Percentiles rank a stretch among this genome's conserved stretches.
Conservation (phyloP, 2,888 invertebrate genomes). For the Ormyrus pomaceus region DNA sequence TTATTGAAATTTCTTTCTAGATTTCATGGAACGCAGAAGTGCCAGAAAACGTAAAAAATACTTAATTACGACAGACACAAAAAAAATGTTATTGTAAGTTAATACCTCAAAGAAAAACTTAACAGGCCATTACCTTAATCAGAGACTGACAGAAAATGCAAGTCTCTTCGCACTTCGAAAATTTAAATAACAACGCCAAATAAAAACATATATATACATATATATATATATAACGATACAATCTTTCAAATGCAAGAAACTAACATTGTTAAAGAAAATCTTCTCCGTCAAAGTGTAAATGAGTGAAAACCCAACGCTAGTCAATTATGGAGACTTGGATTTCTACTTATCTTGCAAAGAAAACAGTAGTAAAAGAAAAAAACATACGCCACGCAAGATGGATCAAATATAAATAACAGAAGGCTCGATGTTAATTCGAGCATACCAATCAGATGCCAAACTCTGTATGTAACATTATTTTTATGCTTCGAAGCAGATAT, state of each 20-base stretch:
- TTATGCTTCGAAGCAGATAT: conserved; percentile 60
- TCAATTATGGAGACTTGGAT: conserved; percentile 72
- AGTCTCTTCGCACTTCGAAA: conserved; percentile 19
- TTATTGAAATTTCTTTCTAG: conserved; percentile 79
- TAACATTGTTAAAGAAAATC: conserved; percentile 41
- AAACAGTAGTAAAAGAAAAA: conserved; percentile 27
- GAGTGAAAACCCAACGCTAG: conserved; percentile 68
- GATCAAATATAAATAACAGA: conserved; percentile 29
- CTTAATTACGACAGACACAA: conserved; percentile 5
- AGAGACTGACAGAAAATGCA: conserved; percentile 25
- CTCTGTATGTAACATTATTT: conserved; percentile 62
- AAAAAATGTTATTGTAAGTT: conserved; percentile 10
- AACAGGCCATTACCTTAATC: conserved; percentile 17
- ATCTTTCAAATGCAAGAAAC: conserved; percentile 3
- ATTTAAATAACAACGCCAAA: conserved; percentile 39
- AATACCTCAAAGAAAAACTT: conserved; percentile 39
- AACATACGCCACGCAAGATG: conserved; percentile 54
- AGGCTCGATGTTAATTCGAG: conserved; percentile 49
- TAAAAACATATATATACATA: conserved; percentile 10
- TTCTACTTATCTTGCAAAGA: conserved; percentile 47
- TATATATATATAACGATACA: conserved; percentile 5
- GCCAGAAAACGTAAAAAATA: conserved; percentile 45
- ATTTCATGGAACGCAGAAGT: conserved; percentile 42
- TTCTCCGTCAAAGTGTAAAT: conserved; percentile 47
- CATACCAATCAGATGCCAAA: conserved; percentile 61